Base-by-base conservation (phyloP, 2,888 invertebrate genomes). In the Lasius platythorax region DNA sequence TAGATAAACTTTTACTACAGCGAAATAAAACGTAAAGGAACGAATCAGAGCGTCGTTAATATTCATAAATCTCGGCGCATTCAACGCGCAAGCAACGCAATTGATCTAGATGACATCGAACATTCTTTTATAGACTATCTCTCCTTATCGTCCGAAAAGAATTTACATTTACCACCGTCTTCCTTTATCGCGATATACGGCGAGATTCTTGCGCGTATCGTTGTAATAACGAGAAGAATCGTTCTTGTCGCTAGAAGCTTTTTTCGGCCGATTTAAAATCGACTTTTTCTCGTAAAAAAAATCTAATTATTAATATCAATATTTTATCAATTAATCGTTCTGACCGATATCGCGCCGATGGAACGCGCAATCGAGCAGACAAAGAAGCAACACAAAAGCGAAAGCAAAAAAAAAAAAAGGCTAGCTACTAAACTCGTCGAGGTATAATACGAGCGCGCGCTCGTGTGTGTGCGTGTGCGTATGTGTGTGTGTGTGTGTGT, bases 41-140 rank as follows among this genome's bases (percentile, higher is more conserved):
- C 30, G 18, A 4, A n/a, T 3, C 30, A 6, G 28, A 33, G 43
- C 6, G 46, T 61, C 70, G 12, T 61, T 43, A 46, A 61, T 46
- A 37, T 28, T 46, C 61, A 61, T 79, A 79, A 79, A 79, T 70
- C 46, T 79, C 70, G 33, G 12, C 53, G 33, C 33, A 11, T 56
- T 58, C 68, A 18, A 23, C 43, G 58, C 23, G 43, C 46, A 70
- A 78, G 67, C 15, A n/a, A 67, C 40, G 78, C 46, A 61, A 70
- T 79, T 79, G 70, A 79, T 68, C 79, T 15, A 23, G 6, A 68
- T 61, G 58, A 70, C 46, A 70, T 28, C 58, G 53, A 12, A 30
- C 70, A 72, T 72, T 70, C 61, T 46, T 70, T 79, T 30, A 23
- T 18, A n/a, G n/a, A n/a, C 43, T 12, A 11, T 43, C 33, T 23